Evolutionary conservation across 2,888 invertebrate genomes (phyloP).

Genomic region (Rhabditoides inermis): DNA sequence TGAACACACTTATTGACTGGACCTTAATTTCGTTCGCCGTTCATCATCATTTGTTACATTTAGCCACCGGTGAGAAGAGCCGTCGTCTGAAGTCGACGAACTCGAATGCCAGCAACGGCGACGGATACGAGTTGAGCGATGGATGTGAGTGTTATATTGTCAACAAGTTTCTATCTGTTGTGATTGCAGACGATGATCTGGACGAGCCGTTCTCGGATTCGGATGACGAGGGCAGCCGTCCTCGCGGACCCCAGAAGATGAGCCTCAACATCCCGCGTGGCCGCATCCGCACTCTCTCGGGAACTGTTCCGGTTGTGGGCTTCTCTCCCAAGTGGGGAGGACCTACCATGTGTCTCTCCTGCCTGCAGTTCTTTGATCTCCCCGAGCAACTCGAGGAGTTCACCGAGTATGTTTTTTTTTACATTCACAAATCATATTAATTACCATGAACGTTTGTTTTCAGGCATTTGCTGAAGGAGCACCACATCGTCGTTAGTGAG

Average conservation of each 20-base stretch:
- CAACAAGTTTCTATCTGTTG: conserved; percentile 1
- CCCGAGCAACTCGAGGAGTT: conserved; percentile 44
- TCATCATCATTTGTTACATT: conserved; percentile 4
- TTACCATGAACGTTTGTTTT: conserved; percentile 1
- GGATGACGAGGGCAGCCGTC: conserved; percentile 33
- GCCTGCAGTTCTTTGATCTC: conserved; percentile 51
- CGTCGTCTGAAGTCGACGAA: too few relatives aligned
- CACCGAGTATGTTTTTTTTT: conserved; percentile 17
- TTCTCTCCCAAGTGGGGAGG: conserved; percentile 51
- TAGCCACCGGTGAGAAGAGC: conserved; percentile 18
- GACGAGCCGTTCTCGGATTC: conserved; percentile 52
- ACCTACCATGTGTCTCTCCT: conserved; percentile 51
- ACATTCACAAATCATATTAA: too few relatives aligned
- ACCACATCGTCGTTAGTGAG: conserved; percentile 49
- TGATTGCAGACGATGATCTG: conserved; percentile 34
- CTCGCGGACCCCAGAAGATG: conserved; percentile 38
- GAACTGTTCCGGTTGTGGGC: conserved; percentile 39
- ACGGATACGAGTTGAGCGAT: conserved; percentile 39
- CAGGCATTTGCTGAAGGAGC: conserved; percentile 46
- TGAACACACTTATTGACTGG: neutral
- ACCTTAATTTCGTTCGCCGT: neutral
- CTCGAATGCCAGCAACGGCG: conserved; percentile 42
- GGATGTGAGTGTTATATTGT: conserved; percentile 26
- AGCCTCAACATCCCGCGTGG: conserved; percentile 43
- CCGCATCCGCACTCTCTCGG: conserved; percentile 48